phyloP scores from a whole-genome alignment of 1,140 invertebrate genomes.

The Eupeodes corollae region DNA sequence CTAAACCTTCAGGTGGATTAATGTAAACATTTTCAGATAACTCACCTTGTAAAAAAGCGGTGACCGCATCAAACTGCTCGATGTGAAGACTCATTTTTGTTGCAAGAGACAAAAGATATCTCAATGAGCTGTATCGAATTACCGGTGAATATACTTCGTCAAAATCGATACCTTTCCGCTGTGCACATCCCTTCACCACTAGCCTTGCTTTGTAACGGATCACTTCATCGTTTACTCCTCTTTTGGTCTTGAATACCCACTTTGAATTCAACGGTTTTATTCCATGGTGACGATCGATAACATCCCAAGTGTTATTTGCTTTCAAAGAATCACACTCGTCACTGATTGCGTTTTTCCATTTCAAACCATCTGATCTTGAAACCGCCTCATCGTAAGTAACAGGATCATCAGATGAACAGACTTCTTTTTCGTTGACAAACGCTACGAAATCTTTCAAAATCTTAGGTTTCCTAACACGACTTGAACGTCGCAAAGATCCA shows the following conservation, averaged over 20 bases:
- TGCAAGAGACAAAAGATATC: too few relatives aligned
- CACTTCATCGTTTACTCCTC: not conserved
- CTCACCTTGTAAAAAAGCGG: too few relatives aligned
- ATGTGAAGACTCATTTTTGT: too few relatives aligned
- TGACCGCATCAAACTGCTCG: too few relatives aligned
- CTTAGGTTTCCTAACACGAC: too few relatives aligned
- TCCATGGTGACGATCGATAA: slow-evolving; percentile 7
- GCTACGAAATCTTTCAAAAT: too few relatives aligned
- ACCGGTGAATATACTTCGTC: too few relatives aligned
- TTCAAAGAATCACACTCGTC: slow-evolving; percentile 7
- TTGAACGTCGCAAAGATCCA: too few relatives aligned
- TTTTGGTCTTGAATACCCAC: slow-evolving; percentile 21
- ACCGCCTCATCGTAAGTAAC: slow-evolving; percentile 4
- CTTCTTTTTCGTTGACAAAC: too few relatives aligned
- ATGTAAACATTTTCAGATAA: too few relatives aligned
- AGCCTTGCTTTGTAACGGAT: slow-evolving; percentile 1
- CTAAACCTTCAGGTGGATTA: not conserved
- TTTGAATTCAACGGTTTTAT: slow-evolving; percentile 10
- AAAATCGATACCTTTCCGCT: too few relatives aligned
- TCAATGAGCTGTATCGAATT: too few relatives aligned
- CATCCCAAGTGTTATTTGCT: slow-evolving; percentile 12
- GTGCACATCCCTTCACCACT: slow-evolving; percentile 4
- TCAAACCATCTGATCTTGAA: not conserved
- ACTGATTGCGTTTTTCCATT: slow-evolving; percentile 12
- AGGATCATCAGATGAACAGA: slow-evolving; percentile 2